Conservation (phyloP, 1,140 invertebrate genomes). For the Drosophila grimshawi region DNA sequence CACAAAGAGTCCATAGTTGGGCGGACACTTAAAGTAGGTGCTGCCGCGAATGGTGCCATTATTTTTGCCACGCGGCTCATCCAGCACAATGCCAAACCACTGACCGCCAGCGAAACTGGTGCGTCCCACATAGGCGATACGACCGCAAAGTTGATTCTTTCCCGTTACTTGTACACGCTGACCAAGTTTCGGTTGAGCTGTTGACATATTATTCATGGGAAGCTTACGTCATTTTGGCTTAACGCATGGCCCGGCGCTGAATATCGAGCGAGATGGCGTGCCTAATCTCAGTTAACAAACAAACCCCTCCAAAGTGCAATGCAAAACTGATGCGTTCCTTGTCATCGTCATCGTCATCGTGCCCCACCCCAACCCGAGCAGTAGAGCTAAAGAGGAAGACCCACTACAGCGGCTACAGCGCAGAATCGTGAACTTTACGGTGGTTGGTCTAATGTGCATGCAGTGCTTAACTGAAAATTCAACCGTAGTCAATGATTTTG, state of each 20-base stretch:
- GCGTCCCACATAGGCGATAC: constrained; percentile 92
- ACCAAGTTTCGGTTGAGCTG: constrained; percentile 87
- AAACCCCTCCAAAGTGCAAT: constrained; percentile 27
- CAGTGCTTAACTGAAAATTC: background rate
- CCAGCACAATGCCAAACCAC: constrained; percentile 95
- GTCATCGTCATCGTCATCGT: constrained; percentile 38
- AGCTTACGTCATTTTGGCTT: constrained; percentile 72
- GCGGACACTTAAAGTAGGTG: constrained; percentile 93
- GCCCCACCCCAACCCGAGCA: constrained; percentile 56
- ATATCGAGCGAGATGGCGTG: constrained; percentile 56
- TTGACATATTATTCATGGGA: constrained; percentile 70
- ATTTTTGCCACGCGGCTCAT: constrained; percentile 96
- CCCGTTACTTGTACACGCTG: constrained; percentile 91
- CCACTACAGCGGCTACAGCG: constrained; percentile 27
- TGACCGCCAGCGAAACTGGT: constrained; percentile 93
- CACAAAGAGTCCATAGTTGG: constrained; percentile 94
- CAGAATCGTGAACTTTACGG: constrained; percentile 47
- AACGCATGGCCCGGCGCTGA: constrained; percentile 28
- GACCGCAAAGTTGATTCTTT: constrained; percentile 90
- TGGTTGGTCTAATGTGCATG: background rate
- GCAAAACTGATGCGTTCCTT: constrained; percentile 60
- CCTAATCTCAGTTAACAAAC: constrained; percentile 62
- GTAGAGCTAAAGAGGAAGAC: too few relatives aligned
- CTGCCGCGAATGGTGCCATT: constrained; percentile 95
- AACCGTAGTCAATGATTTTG: too few relatives aligned